Base-by-base conservation (phyloP, 2,797 vertebrate genomes). In the Pseudomugil gertrudae region DNA sequence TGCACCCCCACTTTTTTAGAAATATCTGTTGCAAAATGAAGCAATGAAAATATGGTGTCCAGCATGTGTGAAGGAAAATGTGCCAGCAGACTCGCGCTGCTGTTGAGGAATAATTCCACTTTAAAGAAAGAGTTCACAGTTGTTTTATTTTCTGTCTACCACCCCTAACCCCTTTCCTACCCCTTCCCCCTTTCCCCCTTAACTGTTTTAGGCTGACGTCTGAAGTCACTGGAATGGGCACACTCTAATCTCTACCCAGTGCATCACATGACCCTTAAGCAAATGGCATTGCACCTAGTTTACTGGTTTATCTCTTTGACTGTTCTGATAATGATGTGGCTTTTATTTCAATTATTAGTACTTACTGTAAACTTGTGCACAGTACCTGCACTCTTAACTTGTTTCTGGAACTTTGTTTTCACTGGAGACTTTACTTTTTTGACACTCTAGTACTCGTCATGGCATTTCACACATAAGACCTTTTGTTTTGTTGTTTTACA, bases 151-250 rank as follows among this genome's bases (percentile, higher is more conserved):
- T 90, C 74, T 92, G 80, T 92, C 80, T 87, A 50, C 64, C 75
- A 17, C 50, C 50, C 50, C 27, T 51, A 27, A 24, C 26, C 15
- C 26, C 33, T 66, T 48, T 65, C 75, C 62, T 81, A 6, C 56
- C 36, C 26, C 36, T 2, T 1, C 23, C 55, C 57, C 56, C 76
- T 84, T 55, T 71, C 79, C 80, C 73, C 84, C 92, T 81, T 78
- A 79, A 94, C 89, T 94, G 80, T 95, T 87, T 85, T 94, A 97
- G 96, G 96, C 95, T 98, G 95, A 99, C 96, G 81, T 98, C 97
- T 89, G 97, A 99, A 95, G 96, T 99, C 94, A 98, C 97, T 91
- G 96, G 96, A 95, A 98, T 98, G 96, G 97, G 95, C 76, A 91
- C 96, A 58, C 94, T 98, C 90, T 98, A 96, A 95, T 95, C 83